Base-by-base conservation (phyloP, 2,797 vertebrate species). In the Morus bassanus region DNA sequence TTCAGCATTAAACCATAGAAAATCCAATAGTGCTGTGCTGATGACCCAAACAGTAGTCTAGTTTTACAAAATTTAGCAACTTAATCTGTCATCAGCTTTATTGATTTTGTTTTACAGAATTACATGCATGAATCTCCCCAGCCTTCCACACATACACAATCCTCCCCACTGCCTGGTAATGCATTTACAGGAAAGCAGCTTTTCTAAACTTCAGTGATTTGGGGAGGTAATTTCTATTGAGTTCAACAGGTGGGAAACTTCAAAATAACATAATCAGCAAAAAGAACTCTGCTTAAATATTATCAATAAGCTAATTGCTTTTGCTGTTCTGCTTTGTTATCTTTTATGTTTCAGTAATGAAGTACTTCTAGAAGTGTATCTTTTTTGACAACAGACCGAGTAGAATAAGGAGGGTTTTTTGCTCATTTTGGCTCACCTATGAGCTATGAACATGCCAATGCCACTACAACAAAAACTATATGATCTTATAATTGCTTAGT, bases 101-200 rank as follows among this genome's bases (percentile, higher is more conserved):
- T 98, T 98, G 98, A 98, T 98, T 98, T 98, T 97, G 92, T 97
- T 97, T 97, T 96, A 97, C 74, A 95, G 98, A 96, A 98, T 98
- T 97, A 98, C 92, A 95, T 83, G 82, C 82, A 93, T 94, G 94
- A 95, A 89, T 95, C 81, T 95, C 90, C 72, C 89, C 91, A 91
- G 95, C 91, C 85, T 76, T 93, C 78, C 89, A 74, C 77, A 81
- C 57, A 30, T n/a, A 68, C 35, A 91, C 68, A 54, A 57, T 69
- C 78, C 45, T 72, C 81, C 77, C 88, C 21, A 18, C 30, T 87
- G 90, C 73, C 84, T 43, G 84, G 85, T 96, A 97, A 97, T 92
- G 95, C 79, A 88, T 85, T 93, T 96, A 94, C 0, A 4, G 91
- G 90, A 95, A 95, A 95, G 93, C 72, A 19, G 92, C 81, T 83